These are phyloP conservation scores for Schizopygopsis malacanthus DNA, from an alignment of 2,797 vertebrate species.

Conservation along the genomic window DNA sequence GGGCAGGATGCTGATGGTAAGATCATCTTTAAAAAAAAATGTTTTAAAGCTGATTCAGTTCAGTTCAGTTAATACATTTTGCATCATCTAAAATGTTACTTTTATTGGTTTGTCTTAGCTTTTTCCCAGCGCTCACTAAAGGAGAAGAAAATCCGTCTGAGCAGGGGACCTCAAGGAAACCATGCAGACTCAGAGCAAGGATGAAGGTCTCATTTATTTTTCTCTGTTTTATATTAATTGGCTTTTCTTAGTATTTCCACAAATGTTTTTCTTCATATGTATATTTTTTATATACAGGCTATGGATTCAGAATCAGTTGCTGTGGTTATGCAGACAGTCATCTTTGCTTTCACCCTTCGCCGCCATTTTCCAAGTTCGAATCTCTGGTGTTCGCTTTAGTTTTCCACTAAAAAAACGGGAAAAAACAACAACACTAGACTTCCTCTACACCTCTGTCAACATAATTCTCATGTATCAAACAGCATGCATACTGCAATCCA, in stretches of 20 bases:
- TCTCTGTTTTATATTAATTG: not conserved
- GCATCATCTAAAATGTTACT: not conserved
- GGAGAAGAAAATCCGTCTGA: slow-evolving; percentile 54
- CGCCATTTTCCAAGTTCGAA: not conserved
- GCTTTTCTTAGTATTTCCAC: not conserved
- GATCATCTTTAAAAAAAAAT: too few species aligned
- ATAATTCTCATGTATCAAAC: not conserved
- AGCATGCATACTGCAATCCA: slow-evolving; percentile 15
- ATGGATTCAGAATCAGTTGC: not conserved
- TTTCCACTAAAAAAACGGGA: not conserved
- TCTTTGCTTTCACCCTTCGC: not conserved
- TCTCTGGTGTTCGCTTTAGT: not conserved
- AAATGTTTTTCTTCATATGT: not conserved
- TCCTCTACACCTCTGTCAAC: not conserved
- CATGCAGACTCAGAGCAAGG: slow-evolving; percentile 50
- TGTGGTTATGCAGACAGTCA: not conserved
- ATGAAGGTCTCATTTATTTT: slow-evolving; percentile 30
- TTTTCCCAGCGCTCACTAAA: slow-evolving; percentile 21
- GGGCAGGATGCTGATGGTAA: slow-evolving; percentile 41
- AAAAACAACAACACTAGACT: not conserved
- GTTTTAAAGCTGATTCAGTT: not conserved
- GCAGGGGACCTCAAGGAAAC: slow-evolving; percentile 16
- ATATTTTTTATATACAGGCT: not conserved
- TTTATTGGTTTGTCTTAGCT: slow-evolving; percentile 34
- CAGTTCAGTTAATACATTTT: not conserved